phyloP scores from a whole-genome alignment of 2,797 vertebrate genomes.

The Numenius phaeopus region DNA sequence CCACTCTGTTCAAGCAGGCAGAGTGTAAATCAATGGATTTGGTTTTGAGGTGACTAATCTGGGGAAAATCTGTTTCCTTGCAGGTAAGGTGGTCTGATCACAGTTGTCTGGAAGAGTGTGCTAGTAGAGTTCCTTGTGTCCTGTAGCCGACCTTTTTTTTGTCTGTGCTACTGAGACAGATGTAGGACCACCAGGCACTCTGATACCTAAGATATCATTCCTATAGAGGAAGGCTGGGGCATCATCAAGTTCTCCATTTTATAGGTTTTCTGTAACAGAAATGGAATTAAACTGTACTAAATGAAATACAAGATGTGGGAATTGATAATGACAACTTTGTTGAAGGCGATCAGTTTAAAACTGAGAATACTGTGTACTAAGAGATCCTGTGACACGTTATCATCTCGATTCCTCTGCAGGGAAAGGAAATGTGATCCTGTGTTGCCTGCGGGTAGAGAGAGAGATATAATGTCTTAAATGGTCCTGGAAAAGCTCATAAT shows the following conservation, averaged over 20 bases:
- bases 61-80: not conserved
- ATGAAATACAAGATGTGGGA: not conserved
- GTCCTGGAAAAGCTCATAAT: slow-evolving; percentile 65
- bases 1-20: not conserved
- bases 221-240: not conserved
- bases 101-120: not conserved
- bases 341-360: not conserved
- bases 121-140: not conserved
- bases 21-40: not conserved
- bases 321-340: not conserved
- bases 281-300: not conserved
- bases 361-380: not conserved
- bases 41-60: not conserved
- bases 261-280: not conserved
- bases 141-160: not conserved
- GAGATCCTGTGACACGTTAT: not conserved
- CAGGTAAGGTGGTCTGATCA: not conserved
- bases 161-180: not conserved
- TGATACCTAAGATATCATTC: not conserved
- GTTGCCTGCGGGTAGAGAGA: not conserved
- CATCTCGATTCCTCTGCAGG: slow-evolving; percentile 15
- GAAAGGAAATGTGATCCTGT: slow-evolving; percentile 32
- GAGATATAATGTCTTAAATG: slow-evolving; percentile 41
- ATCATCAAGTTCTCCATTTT: not conserved
- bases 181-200: not conserved